A percentile compares a stretch with the other conserved stretches of the same genome.
Evolutionary conservation across 2,888 invertebrate genomes (phyloP).

Genomic region (Lithophane ornitopus): DNA sequence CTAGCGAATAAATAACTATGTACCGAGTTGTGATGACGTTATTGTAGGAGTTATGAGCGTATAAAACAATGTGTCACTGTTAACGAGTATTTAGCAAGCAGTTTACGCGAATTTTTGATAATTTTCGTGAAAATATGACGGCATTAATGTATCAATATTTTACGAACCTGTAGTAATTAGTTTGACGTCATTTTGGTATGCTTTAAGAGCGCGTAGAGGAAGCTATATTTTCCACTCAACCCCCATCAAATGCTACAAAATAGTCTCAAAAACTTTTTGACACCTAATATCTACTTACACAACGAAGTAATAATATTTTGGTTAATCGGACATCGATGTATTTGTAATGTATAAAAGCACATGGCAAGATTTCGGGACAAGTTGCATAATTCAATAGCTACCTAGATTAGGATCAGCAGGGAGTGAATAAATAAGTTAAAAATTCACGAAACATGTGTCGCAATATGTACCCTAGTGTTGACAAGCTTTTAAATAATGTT

Average conservation of each 20-base stretch:
- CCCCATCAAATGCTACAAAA: background rate
- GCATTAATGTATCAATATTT: background rate
- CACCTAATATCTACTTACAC: no score
- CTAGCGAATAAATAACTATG: slow-evolving; percentile 16
- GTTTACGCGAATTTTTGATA: slow-evolving; percentile 2
- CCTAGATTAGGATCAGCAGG: background rate
- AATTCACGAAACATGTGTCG: background rate
- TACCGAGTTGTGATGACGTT: slow-evolving; percentile 20
- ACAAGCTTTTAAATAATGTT: background rate
- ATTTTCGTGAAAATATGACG: slow-evolving; percentile 8
- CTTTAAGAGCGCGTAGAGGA: background rate
- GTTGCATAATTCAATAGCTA: background rate
- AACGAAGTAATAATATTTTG: background rate
- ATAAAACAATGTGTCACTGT: slow-evolving; percentile 14
- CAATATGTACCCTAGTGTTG: background rate
- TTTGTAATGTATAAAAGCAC: no score
- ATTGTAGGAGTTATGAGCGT: background rate
- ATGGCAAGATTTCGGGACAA: background rate
- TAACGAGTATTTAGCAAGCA: slow-evolving; percentile 6
- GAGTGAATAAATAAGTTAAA: background rate
- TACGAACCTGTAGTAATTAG: background rate
- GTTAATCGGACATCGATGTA: background rate
- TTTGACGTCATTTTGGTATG: slow-evolving; percentile 6
- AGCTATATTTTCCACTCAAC: background rate
- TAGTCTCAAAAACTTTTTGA: background rate